Evolutionary conservation across 2,113 vertebrate species (phyloP), one percentile per base, ranked within the genome.

Genomic region (Eolophus roseicapilla): DNA sequence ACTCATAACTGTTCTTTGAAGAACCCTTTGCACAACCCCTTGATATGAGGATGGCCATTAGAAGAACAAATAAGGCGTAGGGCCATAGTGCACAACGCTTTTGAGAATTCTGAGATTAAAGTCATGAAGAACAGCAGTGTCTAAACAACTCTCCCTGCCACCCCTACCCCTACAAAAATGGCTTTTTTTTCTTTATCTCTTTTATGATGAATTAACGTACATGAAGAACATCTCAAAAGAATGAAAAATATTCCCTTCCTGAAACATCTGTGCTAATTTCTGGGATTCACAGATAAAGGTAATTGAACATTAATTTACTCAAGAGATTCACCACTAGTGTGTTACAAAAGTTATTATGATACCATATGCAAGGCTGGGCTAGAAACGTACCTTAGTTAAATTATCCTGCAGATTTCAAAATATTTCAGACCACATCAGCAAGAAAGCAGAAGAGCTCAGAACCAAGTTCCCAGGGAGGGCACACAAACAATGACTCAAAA

Each of bases 401-500:
- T 79, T 75, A 82, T 43, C 47, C 70, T 67, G 23, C 33, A 75
- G 81, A 71, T 94, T 94, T 89, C 50, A 89, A 93, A 87, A 67
- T 75, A 82, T 23, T 84, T 78, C 84, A 62, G 41, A 70, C 17
- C 41, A 31, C 3, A 17, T 89, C 86, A 89, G 37, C 65, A 78
- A 84, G 64, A 85, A 91, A 88, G 20, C 49, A 76, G 37, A 77
- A 79, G 60, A 87, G 55, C 81, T 86, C 64, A 89, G 50, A 89
- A 81, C 31, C 21, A 47, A 75, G 65, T 95, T 96, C 92, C 90
- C 92, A 79, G n/a, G n/a, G 77, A 86, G 39, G 83, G 55, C 74
- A 68, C 50, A 75, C 31, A 92, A 93, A 88, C 79, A 91, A 70
- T 92, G 59, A 86, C 77, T 92, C 76, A 87, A 35, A 91, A 93